phyloP scores from a whole-genome alignment of 92 coral and sea anemone genomes.

The Epizoanthus ramosus region DNA sequence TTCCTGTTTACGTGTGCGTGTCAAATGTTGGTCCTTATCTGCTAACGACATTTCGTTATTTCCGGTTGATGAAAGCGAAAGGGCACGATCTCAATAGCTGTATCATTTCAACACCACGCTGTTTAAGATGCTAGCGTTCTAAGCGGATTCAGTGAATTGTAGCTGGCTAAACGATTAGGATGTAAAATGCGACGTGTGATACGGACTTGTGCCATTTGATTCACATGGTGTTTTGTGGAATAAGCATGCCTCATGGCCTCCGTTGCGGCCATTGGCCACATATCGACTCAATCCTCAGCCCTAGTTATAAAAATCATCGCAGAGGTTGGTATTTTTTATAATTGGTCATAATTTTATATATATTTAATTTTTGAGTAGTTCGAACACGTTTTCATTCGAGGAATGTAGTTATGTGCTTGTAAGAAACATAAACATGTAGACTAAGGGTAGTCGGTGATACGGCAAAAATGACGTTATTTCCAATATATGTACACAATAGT shows the following conservation, averaged over 20 bases:
- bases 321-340: conserved; percentile 26
- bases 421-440: too few relatives aligned
- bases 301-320: conserved; percentile 13
- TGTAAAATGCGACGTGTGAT: not conserved
- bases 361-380: not conserved
- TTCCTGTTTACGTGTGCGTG: conserved; percentile 31
- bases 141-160: not conserved
- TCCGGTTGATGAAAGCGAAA: conserved; percentile 40
- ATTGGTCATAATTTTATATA: too few relatives aligned
- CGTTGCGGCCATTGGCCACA: conserved; percentile 27
- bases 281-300: conserved; percentile 21
- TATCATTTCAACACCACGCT: conserved; percentile 11
- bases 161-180: not conserved
- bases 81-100: not conserved
- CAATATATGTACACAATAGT: not conserved
- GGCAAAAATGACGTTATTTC: not conserved
- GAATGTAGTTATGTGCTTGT: too few relatives aligned
- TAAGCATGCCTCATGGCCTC: conserved; percentile 23
- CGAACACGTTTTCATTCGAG: not conserved
- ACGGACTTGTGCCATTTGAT: not conserved
- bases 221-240: conserved; percentile 37
- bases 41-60: conserved; percentile 30
- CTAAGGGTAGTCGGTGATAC: too few relatives aligned
- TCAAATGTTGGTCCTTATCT: conserved; percentile 19
- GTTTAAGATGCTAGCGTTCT: not conserved